Percentiles rank a stretch among this genome's conserved stretches.
These are phyloP conservation scores for Phalera bucephala DNA, from an alignment of 2,888 invertebrate genomes.

Conservation along the genomic window DNA sequence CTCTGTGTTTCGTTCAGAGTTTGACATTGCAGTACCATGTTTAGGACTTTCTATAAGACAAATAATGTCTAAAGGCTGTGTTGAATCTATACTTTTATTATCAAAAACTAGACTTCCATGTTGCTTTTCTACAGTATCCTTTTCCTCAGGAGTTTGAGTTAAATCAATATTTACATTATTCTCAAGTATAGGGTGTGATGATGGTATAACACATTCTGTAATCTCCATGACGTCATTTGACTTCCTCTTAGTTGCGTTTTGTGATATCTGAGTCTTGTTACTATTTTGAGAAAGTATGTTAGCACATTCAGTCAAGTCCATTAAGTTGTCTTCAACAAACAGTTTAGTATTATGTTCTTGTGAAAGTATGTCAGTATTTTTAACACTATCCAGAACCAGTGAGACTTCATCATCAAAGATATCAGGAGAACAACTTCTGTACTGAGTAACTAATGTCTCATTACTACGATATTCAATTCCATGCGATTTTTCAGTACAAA, in stretches of 20 bases:
- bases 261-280: constrained; percentile 28
- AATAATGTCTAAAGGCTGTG: not conserved
- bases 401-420: constrained; percentile 72
- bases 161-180: constrained; percentile 42
- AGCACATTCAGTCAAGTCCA: constrained; percentile 57
- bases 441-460: constrained; percentile 5
- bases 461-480: no score
- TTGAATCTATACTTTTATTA: constrained; percentile 1
- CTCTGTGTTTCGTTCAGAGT: constrained; percentile 8
- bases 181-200: constrained; percentile 27
- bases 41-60: constrained; percentile 3
- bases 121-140: not conserved
- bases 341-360: constrained; percentile 25
- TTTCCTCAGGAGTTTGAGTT: constrained; percentile 33
- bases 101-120: constrained; percentile 1
- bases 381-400: constrained; percentile 25
- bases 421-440: constrained; percentile 70
- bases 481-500: constrained; percentile 1
- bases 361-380: constrained; percentile 11
- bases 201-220: constrained; percentile 52
- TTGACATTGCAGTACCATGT: not conserved
- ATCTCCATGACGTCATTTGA: constrained; percentile 66
- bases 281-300: constrained; percentile 13
- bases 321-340: constrained; percentile 27
- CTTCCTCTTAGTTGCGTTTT: constrained; percentile 45